These are phyloP conservation scores for Hephaestus fuliginosus DNA, from an alignment of 2,797 vertebrate genomes.

Conservation along the genomic window DNA sequence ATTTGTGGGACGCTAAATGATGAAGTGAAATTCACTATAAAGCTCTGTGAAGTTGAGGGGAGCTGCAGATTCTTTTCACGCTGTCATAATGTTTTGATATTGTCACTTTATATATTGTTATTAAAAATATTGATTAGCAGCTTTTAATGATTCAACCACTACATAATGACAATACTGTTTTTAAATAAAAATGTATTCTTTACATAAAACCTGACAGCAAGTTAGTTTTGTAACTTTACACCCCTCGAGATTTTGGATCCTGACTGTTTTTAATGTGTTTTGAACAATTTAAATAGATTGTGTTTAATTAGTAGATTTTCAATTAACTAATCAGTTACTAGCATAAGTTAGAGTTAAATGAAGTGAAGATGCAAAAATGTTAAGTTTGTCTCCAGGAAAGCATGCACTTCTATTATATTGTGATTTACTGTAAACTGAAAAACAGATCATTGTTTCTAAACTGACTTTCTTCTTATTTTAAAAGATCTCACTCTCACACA, in stretches of 20 bases:
- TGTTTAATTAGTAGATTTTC: background rate
- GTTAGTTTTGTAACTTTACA: no score
- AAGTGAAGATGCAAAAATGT: background rate
- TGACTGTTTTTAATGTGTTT: no score
- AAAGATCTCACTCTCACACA: background rate
- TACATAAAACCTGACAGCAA: no score
- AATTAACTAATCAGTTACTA: background rate
- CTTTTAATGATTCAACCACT: no score
- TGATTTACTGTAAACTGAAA: constrained; percentile 4
- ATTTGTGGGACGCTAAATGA: background rate
- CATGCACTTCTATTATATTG: background rate
- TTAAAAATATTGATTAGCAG: no score
- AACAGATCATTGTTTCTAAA: background rate
- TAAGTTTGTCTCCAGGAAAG: background rate
- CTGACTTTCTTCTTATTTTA: background rate
- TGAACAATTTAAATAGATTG: no score
- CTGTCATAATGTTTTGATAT: no score
- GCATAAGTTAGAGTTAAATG: background rate
- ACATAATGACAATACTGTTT: no score
- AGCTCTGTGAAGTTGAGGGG: background rate
- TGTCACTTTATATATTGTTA: no score
- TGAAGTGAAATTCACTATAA: background rate
- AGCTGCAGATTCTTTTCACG: background rate
- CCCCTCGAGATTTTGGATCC: no score
- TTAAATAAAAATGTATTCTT: no score